Percentiles rank a stretch among this genome's conserved stretches.
Evolutionary conservation across 2,113 vertebrate species (phyloP).

Genomic region (Gavialis gangeticus): DNA sequence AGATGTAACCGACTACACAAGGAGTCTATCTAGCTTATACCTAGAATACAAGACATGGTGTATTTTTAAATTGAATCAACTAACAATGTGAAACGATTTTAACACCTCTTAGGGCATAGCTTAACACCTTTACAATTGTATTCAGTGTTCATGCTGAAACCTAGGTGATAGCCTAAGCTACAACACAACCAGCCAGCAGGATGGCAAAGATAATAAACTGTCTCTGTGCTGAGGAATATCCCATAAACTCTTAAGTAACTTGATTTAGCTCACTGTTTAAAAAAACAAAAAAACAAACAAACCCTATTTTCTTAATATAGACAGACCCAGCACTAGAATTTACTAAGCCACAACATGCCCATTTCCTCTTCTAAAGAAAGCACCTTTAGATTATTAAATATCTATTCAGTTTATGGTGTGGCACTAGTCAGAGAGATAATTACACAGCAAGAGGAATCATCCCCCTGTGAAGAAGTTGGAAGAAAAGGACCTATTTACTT

Average conservation of each 20-base stretch:
- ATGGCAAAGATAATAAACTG: not conserved
- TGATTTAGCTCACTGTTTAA: not conserved
- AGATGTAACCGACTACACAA: not conserved
- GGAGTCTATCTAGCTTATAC: not conserved
- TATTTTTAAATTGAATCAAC: not conserved
- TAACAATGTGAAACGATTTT: not conserved
- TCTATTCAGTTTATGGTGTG: not conserved
- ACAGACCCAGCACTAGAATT: constrained; percentile 13
- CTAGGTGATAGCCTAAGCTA: not conserved
- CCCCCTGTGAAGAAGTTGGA: not conserved
- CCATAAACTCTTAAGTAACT: not conserved
- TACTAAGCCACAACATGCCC: not conserved
- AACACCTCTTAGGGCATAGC: not conserved
- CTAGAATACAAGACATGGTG: not conserved
- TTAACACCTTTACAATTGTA: not conserved
- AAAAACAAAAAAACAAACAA: not conserved
- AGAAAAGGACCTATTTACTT: constrained; percentile 58
- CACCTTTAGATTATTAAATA: constrained; percentile 31
- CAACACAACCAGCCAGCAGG: not conserved
- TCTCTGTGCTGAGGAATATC: not conserved
- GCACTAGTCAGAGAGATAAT: constrained; percentile 28
- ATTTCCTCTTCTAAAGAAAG: constrained; percentile 7
- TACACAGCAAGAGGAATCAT: constrained; percentile 31
- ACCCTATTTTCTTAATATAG: not conserved
- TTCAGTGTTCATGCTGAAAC: not conserved